phyloP scores from a whole-genome alignment of 2,113 vertebrate species.

The Pitta sordida region DNA sequence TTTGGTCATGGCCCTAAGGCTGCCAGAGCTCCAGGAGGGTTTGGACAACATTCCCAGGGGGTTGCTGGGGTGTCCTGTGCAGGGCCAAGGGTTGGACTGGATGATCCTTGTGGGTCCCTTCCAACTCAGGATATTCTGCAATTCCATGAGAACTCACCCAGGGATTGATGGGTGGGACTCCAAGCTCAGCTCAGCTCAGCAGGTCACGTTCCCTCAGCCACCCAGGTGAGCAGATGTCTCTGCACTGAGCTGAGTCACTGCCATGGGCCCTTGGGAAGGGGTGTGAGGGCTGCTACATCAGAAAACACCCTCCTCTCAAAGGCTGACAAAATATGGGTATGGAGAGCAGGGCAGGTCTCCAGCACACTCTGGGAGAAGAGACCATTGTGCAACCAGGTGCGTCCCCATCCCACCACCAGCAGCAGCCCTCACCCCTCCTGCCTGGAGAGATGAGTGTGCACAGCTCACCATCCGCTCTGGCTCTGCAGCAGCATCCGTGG shows the following conservation, averaged over 20 bases:
- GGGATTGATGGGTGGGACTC: rapidly evolving
- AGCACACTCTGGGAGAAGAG: neutral
- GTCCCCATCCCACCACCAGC: neutral
- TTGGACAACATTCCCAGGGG: rapidly evolving
- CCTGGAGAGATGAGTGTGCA: neutral
- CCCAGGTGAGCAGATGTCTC: neutral
- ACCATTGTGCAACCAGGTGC: neutral
- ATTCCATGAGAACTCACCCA: neutral
- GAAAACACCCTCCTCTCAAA: neutral
- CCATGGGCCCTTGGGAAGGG: neutral
- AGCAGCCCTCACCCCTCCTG: neutral
- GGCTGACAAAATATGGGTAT: rapidly evolving
- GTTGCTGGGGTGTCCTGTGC: neutral
- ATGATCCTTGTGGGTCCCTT: neutral
- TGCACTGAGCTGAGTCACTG: rapidly evolving
- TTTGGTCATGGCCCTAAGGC: neutral
- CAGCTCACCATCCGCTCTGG: neutral
- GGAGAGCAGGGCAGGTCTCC: rapidly evolving
- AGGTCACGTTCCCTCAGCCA: rapidly evolving
- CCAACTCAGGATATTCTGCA: neutral
- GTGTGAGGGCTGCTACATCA: neutral
- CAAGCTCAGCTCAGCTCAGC: rapidly evolving
- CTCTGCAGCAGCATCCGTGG: neutral
- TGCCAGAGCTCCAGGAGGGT: neutral
- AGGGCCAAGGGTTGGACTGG: rapidly evolving